Base-by-base conservation (phyloP, 2,888 invertebrate genomes). In the Dasysyrphus tricinctus region DNA sequence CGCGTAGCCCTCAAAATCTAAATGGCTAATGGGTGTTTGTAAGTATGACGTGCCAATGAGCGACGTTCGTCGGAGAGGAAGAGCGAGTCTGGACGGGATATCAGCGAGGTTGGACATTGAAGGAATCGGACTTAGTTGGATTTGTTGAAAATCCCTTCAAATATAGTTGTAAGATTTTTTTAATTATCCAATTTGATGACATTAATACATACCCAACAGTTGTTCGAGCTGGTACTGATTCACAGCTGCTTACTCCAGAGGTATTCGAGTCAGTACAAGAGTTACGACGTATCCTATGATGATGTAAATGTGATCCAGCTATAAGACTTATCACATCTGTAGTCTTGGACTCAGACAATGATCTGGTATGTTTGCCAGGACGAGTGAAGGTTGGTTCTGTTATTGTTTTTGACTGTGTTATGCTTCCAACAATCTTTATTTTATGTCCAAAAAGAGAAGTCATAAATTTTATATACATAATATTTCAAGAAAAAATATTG, bases 121-220 rank as follows among this genome's bases (percentile, higher is more conserved):
- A 24, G 97, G 97, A 90, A 98, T 97, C 1, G 98, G 97, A 92
- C 97, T 98, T 34, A 98, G 94, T 63, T 96, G 96, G 90, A 96
- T 95, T 88, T 96, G 94, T 91, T 95, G 94, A 90, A 96, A 94
- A 88, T 96, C 96, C 88, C 96, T 89, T 84, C 7, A 88, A 80
- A 29, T 11, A 61, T 32, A 29, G 14, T 65, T n/a, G 54, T 29
- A 29, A 73, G 51, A 44, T 16, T 5, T 49, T 39, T 42, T 19
- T 19, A 37, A 19, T 37, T 16, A 0, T 9, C 9, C 14, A 12
- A 12, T 29, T 29, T 29, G 19, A 34, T 3, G 37, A 19, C 8
- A 19, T 11, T 5, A n/a, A 65, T 7, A 78, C 90, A 93, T 91
- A 95, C 94, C 94, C 94, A 89, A 94, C 93, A 88, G 93, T 93